Base-by-base conservation (phyloP, 2,888 invertebrate species). In the Oligia fasciuncula region DNA sequence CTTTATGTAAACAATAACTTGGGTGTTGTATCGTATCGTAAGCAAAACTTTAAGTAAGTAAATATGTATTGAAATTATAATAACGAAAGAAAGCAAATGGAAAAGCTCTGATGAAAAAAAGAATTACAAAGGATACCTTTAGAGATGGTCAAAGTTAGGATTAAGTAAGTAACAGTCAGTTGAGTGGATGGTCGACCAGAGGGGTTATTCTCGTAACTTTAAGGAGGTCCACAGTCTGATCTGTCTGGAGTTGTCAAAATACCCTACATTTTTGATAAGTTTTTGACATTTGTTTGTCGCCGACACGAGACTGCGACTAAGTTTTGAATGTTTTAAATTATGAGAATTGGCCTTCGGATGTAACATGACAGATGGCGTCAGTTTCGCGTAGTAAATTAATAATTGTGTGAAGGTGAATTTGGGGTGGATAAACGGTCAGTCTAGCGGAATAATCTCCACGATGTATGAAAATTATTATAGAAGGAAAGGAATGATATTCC, bases 1-100 rank as follows among this genome's bases (percentile, higher is more conserved):
- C 57, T 68, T 67, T 4, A 85, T 82, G 86, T 76, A 83, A 85
- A 83, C 83, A 83, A 83, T 65, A 82, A 82, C 68, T 85, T 85
- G 6, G 4, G 46, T 49, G 11, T 72, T 63, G 54, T 63, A 60
- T 65, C 40, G 46, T 35, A 3, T 66, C 17, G 5, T 68, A n/a
- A 54, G 43, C 14, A 49, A 43, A 70, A 51, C 6, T 6, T 17
- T 8, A 46, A 29, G 49, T 40, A 13, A 51, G 17, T 40, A 17
- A 51, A 29, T 29, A 19, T 60, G 5, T 19, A 19, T 43, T 23
- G 0, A 46, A 17, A 4, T 77, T 49, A 5, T 17, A 35, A 11
- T 66, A 14, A 29, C 19, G 0, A 35, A 35, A 54, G 40, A 19
- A 17, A 74, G 4, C 9, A 49, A 4, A 76, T 40, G 17, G 29